Conservation (phyloP, 2,113 vertebrate genomes). For the Osmerus mordax region DNA sequence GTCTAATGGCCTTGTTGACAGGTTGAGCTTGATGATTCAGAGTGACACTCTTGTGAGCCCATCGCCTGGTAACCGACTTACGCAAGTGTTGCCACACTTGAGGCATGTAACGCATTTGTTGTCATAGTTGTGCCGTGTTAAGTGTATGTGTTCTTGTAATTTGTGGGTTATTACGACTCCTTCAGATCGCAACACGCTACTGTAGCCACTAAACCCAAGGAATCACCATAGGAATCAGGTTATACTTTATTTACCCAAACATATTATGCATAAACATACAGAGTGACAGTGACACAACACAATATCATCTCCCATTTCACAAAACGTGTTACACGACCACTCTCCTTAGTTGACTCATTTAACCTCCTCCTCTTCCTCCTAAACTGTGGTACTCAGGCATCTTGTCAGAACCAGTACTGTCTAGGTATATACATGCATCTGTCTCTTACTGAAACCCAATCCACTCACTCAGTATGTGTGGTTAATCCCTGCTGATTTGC, state of each 20-base stretch:
- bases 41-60: no score
- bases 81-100: no score
- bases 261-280: conserved; percentile 47
- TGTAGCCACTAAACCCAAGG: not conserved
- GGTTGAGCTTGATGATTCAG: no score
- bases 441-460: not conserved
- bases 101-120: no score
- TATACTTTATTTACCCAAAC: conserved; percentile 61
- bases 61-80: no score
- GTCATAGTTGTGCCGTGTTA: no score
- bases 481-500: not conserved
- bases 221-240: conserved; percentile 52
- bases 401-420: no score
- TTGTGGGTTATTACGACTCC: not conserved
- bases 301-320: conserved; percentile 31
- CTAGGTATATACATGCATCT: no score
- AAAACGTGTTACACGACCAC: conserved; percentile 34
- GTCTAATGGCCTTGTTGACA: no score
- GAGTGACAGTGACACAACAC: conserved; percentile 47
- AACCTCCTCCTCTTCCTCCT: not conserved
- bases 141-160: not conserved
- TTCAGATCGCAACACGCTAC: not conserved
- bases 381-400: no score
- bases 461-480: conserved; percentile 32
- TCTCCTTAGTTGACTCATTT: not conserved